Evolutionary conservation across 2,888 invertebrate genomes (phyloP).

Genomic region (Ischnura elegans): DNA sequence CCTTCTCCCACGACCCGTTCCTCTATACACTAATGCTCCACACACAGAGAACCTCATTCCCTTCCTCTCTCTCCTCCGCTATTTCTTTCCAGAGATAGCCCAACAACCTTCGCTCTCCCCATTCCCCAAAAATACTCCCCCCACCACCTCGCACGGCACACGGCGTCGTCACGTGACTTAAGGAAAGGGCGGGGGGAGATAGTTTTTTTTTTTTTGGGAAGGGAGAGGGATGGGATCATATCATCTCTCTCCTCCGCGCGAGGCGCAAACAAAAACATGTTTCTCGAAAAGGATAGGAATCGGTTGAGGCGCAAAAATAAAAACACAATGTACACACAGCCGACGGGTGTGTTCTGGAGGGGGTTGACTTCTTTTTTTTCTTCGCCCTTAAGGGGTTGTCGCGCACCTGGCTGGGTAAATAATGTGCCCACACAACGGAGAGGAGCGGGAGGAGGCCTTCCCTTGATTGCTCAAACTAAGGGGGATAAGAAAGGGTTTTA

Average conservation of each 20-base stretch:
- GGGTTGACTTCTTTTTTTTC: background rate
- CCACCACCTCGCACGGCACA: no score
- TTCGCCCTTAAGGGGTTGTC: background rate
- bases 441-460: background rate
- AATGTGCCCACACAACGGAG: background rate
- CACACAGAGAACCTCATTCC: background rate
- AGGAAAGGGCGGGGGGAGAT: no score
- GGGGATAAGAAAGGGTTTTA: background rate
- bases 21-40: background rate
- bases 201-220: no score
- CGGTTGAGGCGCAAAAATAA: background rate
- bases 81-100: background rate
- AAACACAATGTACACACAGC: background rate
- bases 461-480: background rate
- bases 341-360: no score
- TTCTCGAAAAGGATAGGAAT: conserved; percentile 28
- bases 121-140: no score
- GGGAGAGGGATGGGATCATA: background rate
- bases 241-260: no score
- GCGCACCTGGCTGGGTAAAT: background rate
- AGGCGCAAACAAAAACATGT: conserved; percentile 35
- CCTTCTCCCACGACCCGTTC: background rate
- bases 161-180: background rate
- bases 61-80: background rate
- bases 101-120: no score